These are phyloP conservation scores for Platyura marginata DNA, from an alignment of 1,140 invertebrate genomes.

Conservation along the genomic window DNA sequence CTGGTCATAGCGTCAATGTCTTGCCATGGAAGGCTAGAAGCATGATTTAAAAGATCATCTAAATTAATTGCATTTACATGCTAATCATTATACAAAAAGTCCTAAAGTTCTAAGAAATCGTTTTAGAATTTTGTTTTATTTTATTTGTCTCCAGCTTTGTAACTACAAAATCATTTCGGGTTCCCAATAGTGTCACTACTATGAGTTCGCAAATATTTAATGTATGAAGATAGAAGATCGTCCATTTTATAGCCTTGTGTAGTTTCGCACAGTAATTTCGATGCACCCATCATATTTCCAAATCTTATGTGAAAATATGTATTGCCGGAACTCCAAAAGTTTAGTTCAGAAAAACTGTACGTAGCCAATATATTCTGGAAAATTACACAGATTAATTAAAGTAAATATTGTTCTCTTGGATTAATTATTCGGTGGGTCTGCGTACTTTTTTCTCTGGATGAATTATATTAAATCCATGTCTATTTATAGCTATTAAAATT, in stretches of 20 bases:
- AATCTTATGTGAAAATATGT: constrained; percentile 92
- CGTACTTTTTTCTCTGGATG: constrained; percentile 68
- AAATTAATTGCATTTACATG: too few relatives aligned
- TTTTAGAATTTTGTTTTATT: too few relatives aligned
- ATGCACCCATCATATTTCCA: constrained; percentile 66
- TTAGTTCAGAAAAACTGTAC: constrained; percentile 71
- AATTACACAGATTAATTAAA: constrained; percentile 1
- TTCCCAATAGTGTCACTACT: too few relatives aligned
- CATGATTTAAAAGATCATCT: too few relatives aligned
- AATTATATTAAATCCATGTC: constrained; percentile 74
- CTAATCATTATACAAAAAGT: too few relatives aligned
- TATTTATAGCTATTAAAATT: constrained; percentile 79
- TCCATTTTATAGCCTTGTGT: constrained; percentile 92
- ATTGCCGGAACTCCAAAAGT: constrained; percentile 86
- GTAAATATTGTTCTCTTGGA: too few relatives aligned
- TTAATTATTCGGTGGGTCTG: too few relatives aligned
- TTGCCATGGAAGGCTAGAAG: too few relatives aligned
- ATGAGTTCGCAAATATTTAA: constrained; percentile 14
- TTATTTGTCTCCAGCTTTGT: too few relatives aligned
- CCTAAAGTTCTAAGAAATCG: too few relatives aligned
- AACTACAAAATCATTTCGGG: too few relatives aligned
- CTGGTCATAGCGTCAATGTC: too few relatives aligned
- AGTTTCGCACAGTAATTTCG: constrained; percentile 82
- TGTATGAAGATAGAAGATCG: constrained; percentile 87
- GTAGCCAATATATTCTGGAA: constrained; percentile 60